These are phyloP conservation scores for Leptoteleia sp. DNA, from an alignment of 1,140 invertebrate species.

Conservation along the genomic window DNA sequence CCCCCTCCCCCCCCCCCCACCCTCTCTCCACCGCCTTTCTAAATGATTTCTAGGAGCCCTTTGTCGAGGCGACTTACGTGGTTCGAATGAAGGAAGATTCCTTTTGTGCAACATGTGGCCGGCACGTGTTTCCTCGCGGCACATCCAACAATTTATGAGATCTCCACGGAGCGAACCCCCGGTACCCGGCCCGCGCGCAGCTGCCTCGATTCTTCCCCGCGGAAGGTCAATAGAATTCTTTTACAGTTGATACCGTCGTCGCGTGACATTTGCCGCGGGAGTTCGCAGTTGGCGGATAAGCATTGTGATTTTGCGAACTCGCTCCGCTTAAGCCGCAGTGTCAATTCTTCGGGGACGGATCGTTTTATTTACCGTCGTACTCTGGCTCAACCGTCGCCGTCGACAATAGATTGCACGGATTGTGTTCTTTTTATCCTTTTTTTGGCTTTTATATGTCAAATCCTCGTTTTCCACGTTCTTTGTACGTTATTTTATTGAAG, in stretches of 20 bases:
- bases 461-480: too few species aligned
- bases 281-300: conserved; percentile 21
- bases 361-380: too few species aligned
- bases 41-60: conserved; percentile 68
- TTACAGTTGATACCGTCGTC: conserved; percentile 29
- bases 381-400: too few species aligned
- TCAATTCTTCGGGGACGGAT: too few species aligned
- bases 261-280: conserved; percentile 26
- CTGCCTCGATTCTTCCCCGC: conserved; percentile 67
- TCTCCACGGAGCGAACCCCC: conserved; percentile 61
- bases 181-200: conserved; percentile 68
- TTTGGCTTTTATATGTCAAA: too few species aligned
- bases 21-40: conserved; percentile 11
- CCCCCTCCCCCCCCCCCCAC: conserved; percentile 7
- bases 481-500: too few species aligned
- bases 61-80: conserved; percentile 73
- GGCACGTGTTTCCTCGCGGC: conserved; percentile 78
- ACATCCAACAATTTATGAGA: conserved; percentile 72
- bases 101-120: conserved; percentile 80
- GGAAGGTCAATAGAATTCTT: conserved; percentile 71
- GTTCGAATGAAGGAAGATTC: conserved; percentile 73
- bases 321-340: too few species aligned
- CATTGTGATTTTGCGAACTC: conserved; percentile 38
- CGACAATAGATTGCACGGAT: too few species aligned
- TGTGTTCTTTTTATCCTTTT: too few species aligned